Evolutionary conservation across 1,140 invertebrate species (phyloP).

Genomic region (Pectinophora gossypiella): DNA sequence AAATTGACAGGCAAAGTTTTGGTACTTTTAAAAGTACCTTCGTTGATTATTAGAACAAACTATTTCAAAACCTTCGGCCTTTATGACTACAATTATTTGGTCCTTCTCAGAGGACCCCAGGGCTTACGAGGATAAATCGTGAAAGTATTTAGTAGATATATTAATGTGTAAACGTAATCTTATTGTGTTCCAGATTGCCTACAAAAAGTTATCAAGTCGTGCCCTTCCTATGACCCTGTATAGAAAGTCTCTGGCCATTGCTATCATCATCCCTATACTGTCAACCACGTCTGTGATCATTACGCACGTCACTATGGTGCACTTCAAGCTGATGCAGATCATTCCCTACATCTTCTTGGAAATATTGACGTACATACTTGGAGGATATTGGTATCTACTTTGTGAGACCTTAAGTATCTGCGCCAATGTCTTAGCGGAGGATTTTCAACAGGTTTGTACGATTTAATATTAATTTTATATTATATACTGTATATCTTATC

Average conservation of each 20-base stretch:
- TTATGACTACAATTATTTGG: too few species aligned
- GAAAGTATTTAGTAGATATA: too few species aligned
- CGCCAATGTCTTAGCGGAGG: constrained; percentile 78
- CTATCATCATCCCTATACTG: constrained; percentile 75
- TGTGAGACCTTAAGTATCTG: constrained; percentile 78
- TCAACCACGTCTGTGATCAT: constrained; percentile 78
- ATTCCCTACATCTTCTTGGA: constrained; percentile 81
- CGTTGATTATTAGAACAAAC: too few species aligned
- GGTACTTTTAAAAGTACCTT: too few species aligned
- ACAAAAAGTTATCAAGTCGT: constrained; percentile 72
- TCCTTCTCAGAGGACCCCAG: too few species aligned
- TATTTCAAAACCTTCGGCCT: too few species aligned
- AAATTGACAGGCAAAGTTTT: too few species aligned
- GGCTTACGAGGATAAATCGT: too few species aligned
- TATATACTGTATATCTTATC: too few species aligned
- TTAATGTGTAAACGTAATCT: neutral
- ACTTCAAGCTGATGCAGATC: constrained; percentile 78
- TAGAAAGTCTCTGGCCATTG: constrained; percentile 70
- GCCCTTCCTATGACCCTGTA: constrained; percentile 67
- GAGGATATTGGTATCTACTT: constrained; percentile 79
- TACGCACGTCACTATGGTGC: constrained; percentile 80
- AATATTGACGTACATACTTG: constrained; percentile 78
- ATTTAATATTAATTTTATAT: too few species aligned
- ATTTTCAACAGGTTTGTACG: constrained; percentile 75
- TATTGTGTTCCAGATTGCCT: constrained; percentile 62